Evolutionary conservation across 1,140 invertebrate genomes (phyloP).

Genomic region (Pogonognathellus flavescens): DNA sequence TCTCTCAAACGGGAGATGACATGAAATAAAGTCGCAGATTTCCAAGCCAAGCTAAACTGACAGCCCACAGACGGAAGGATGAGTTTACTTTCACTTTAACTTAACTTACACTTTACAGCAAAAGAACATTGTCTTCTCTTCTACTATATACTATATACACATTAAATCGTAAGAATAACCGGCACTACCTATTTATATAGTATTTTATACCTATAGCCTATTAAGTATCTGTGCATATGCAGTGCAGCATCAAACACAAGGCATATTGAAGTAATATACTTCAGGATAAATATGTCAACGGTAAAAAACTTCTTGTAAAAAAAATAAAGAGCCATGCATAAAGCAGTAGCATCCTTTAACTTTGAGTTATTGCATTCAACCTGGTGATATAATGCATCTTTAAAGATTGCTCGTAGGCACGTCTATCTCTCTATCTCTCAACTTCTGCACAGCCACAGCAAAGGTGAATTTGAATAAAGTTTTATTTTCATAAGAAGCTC

Average conservation of each 20-base stretch:
- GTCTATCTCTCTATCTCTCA: too few relatives aligned
- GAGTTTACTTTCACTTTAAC: constrained; percentile 33
- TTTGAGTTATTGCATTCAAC: too few relatives aligned
- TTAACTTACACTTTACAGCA: background rate
- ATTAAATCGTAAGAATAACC: background rate
- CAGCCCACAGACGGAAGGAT: constrained; percentile 13
- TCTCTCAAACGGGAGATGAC: background rate
- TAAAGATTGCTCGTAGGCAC: too few relatives aligned
- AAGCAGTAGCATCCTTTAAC: too few relatives aligned
- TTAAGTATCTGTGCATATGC: too few relatives aligned
- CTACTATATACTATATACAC: background rate
- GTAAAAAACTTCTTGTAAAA: too few relatives aligned
- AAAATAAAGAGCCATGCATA: too few relatives aligned
- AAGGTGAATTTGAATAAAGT: background rate
- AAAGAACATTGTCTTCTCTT: background rate
- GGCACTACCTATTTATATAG: too few relatives aligned
- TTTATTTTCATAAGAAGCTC: background rate
- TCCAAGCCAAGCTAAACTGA: constrained; percentile 16
- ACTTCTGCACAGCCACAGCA: background rate
- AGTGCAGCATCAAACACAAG: background rate
- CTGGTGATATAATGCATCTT: too few relatives aligned
- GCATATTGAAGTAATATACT: background rate
- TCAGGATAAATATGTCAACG: background rate
- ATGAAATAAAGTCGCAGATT: constrained; percentile 36
- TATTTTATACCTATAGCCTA: too few relatives aligned